Evolutionary conservation across 2,888 invertebrate species (phyloP).

Genomic region (Thumatha senex): DNA sequence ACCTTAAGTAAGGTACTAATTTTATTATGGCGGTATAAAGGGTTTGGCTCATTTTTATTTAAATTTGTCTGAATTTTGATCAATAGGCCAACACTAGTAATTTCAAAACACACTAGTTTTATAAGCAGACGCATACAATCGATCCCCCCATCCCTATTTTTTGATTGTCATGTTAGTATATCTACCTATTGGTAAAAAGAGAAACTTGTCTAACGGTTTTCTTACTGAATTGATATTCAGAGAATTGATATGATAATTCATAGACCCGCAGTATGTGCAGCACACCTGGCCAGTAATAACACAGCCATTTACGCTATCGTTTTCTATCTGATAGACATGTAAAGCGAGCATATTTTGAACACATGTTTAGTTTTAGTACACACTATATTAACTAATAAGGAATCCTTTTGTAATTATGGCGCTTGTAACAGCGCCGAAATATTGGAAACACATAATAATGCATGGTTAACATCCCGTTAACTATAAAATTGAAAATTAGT

Average conservation of each 20-base stretch:
- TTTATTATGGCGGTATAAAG: too few relatives aligned
- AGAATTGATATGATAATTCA: conserved; percentile 7
- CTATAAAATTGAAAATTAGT: too few relatives aligned
- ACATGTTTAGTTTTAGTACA: not conserved
- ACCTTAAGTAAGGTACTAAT: too few relatives aligned
- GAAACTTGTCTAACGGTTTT: conserved; percentile 8
- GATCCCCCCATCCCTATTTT: not conserved
- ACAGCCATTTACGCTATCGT: not conserved
- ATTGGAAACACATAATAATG: too few relatives aligned
- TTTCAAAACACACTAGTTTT: too few relatives aligned
- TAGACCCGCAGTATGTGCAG: not conserved
- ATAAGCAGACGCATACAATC: not conserved
- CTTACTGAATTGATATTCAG: not conserved
- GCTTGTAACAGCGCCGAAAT: too few relatives aligned
- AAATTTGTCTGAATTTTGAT: too few relatives aligned
- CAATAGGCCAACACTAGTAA: too few relatives aligned
- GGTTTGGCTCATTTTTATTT: too few relatives aligned
- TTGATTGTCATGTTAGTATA: not conserved
- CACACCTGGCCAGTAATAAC: not conserved
- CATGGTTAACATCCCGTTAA: too few relatives aligned
- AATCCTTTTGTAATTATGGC: too few relatives aligned
- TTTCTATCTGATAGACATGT: not conserved
- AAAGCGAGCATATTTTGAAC: not conserved
- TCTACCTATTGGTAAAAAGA: not conserved
- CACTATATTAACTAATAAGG: too few relatives aligned